Base-by-base conservation (phyloP, 1,140 invertebrate species). In the Spodoptera litura region DNA sequence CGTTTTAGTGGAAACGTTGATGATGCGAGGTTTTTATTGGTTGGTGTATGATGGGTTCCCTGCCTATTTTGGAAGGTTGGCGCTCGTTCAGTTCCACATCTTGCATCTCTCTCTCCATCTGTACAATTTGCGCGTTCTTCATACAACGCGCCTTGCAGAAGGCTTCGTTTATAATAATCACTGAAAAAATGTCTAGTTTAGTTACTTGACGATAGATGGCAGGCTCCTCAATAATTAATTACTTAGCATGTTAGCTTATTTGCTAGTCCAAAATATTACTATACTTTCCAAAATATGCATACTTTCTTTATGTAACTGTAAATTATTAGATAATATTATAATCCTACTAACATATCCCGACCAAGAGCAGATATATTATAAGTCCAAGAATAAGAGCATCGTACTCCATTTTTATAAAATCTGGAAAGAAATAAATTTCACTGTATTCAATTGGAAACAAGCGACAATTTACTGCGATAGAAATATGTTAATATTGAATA, bases 31-130 rank as follows among this genome's bases (percentile, higher is more conserved):
- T 4, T 25, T 72, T 35, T 5, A 15, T 44, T 4, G 71, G 55
- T 11, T 49, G 38, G 5, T 74, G 55, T n/a, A 49, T 0, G 38
- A 59, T 59, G 12, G 73, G 20, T 9, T 52, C 81, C 15, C 15
- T 83, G 11, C 61, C 77, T 9, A 75, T 66, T 27, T 25, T 64
- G 71, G 62, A 78, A 1, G 78, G 75, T 31, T 55, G 70, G 66
- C 88, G 84, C 78, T 91, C 89, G 64, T 92, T 92, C 31, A 89
- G 25, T 80, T 92, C 91, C 1, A 92, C 85, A 64, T 91, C 88
- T 12, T 77, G 79, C 9, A 25, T 13, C 13, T 85, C 13, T 68
- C 61, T 5, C 82, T 83, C 1, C 72, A 58, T 20, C 2, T 38
- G 59, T n/a, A 81, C 35, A 0, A 80, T 80, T 10, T 87, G 81